Base-by-base conservation (phyloP, 2,888 invertebrate genomes). In the Monopis laevigella region DNA sequence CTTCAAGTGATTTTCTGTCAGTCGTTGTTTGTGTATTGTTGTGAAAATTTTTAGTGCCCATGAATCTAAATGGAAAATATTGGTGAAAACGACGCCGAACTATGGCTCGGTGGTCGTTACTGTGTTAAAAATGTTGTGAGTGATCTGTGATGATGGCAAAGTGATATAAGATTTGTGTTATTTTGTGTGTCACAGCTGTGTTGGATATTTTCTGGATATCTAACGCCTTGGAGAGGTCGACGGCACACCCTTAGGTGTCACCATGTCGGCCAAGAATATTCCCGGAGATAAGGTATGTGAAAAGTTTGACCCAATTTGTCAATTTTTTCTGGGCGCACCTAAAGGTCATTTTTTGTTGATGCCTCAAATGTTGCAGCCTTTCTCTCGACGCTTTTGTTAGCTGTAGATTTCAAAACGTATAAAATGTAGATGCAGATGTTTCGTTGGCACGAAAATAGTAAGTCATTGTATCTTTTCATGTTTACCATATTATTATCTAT, bases 231-330 rank as follows among this genome's bases (percentile, higher is more conserved):
- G 69, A 68, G 72, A 74, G 74, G 70, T 69, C 71, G 72, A 78
- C 83, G 61, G 62, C 62, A 54, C 55, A 59, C 62, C 59, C 65
- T 59, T 64, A 68, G 73, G 66, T 70, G 69, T 57, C 74, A 78
- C 81, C 75, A 89, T 89, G 88, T 88, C 88, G 82, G 86, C 86
- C 69, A 88, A 89, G 82, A 88, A 88, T 82, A 87, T 90, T 82
- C 90, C 90, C 71, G 88, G 89, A 75, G 90, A 90, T 84, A 90
- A 90, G 89, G 90, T 90, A 78, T 62, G 61, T 58, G 40, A 5
- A 34, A 24, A 42, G 21, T 30, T 44, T 52, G 51, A 48, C 49
- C 47, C 48, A 48, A 34, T 50, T 17, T 14, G 13, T 32, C 2
- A 10, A 17, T 32, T 32, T 32, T 55, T 32, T 32, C 49, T 56